Base-by-base conservation (phyloP, 2,888 invertebrate species). In the Xanthorhoe designata region DNA sequence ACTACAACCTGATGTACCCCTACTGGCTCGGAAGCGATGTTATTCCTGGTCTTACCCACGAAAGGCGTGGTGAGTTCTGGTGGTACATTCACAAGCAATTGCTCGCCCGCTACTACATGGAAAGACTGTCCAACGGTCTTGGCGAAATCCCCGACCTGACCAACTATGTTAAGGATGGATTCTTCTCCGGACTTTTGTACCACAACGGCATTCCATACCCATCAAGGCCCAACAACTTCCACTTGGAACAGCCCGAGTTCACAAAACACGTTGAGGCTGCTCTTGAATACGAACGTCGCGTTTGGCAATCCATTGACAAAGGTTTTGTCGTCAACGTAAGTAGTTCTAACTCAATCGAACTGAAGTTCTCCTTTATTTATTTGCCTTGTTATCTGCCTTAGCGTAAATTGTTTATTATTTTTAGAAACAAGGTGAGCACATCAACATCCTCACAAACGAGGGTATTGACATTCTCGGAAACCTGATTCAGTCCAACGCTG, bases 71-170 rank as follows among this genome's bases (percentile, higher is more conserved):
- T 60, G 96, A 96, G 65, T 95, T 94, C 87, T 95, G 96, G 84
- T 95, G 66, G 78, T 78, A 72, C 69, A 5, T 75, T 19, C 95
- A 96, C 78, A 96, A 96, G 78, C 96, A 96, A 85, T 76, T 96
- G 13, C 76, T 96, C 71, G 94, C 96, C 68, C 95, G 96, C 72
- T 97, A 96, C 87, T 96, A 97, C 81, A 92, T 96, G 89, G 96
- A 97, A 83, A 95, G 97, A 83, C 88, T 97, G 62, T 95, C 96
- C 9, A 95, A 96, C 79, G 95, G 95, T 68, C 91, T 96, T 56
- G 95, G 95, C n/a, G 95, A 96, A 70, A 95, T 96, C 70, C 91
- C 94, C 32, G 90, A 94, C 9, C 91, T 96, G 66, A 91, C 94
- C 32, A 93, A 93, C 68, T 82, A 93, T 56, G 87, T 96, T 56